Conservation (phyloP, 1,140 invertebrate species). For the Calephelis virginiensis region DNA sequence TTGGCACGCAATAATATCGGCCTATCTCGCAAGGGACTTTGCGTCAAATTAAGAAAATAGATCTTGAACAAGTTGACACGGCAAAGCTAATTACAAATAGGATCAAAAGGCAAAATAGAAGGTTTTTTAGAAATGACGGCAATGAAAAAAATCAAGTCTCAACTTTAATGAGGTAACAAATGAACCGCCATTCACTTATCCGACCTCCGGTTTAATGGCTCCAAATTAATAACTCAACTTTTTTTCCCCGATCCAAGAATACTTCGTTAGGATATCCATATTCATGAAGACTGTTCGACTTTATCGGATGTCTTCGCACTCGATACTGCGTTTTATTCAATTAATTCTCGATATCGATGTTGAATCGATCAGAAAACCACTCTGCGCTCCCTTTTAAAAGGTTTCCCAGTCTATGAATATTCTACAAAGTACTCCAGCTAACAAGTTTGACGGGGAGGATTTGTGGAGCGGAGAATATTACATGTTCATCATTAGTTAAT, state of each 20-base stretch:
- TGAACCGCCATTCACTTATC: constrained; percentile 8
- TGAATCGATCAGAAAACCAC: constrained; percentile 47
- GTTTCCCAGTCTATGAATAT: constrained; percentile 52
- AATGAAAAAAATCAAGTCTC: background rate
- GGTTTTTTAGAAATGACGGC: background rate
- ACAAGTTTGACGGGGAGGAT: constrained; percentile 39
- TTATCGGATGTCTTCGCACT: constrained; percentile 40
- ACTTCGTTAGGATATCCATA: constrained; percentile 51
- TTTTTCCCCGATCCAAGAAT: constrained; percentile 51
- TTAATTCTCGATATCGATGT: constrained; percentile 63
- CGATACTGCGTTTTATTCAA: constrained; percentile 65
- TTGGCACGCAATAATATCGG: too few species aligned
- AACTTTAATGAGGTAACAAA: constrained; percentile 8
- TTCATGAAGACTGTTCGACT: constrained; percentile 52
- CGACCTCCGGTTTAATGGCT: constrained; percentile 38
- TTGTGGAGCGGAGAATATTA: constrained; percentile 26
- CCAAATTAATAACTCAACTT: constrained; percentile 47
- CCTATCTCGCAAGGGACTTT: too few species aligned
- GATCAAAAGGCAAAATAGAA: background rate
- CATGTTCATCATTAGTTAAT: constrained; percentile 2
- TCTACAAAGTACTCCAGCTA: constrained; percentile 47
- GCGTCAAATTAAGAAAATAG: too few species aligned
- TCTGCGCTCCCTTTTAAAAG: constrained; percentile 50
- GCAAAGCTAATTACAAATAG: background rate
- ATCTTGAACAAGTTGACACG: too few species aligned